Conservation (phyloP, 2,888 invertebrate species). For the Chironomus riparius region DNA sequence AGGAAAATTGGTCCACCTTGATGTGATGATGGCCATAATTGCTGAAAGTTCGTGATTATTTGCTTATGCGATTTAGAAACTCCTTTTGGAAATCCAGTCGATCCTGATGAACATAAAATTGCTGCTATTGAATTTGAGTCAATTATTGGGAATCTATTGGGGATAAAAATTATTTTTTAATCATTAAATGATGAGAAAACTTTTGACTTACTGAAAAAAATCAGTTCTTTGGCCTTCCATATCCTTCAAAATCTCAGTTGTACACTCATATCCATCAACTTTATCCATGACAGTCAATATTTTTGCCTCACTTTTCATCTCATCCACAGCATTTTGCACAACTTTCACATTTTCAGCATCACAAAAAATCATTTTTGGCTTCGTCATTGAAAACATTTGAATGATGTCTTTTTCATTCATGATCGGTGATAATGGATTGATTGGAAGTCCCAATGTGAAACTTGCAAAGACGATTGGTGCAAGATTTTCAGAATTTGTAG, state of each 20-base stretch:
- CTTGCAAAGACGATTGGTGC: constrained; percentile 34
- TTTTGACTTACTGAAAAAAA: neutral
- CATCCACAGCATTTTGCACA: neutral
- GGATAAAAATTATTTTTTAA: too few species aligned
- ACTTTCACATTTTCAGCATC: neutral
- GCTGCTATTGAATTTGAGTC: neutral
- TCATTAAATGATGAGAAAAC: too few species aligned
- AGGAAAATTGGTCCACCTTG: neutral
- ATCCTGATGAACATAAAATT: constrained; percentile 17
- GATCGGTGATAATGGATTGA: constrained; percentile 35
- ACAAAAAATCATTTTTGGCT: constrained; percentile 18
- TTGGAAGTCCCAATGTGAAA: constrained; percentile 34
- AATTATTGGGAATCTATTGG: neutral
- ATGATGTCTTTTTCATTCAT: constrained; percentile 30
- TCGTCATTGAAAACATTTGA: neutral
- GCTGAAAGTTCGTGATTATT: neutral
- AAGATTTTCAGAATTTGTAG: constrained; percentile 33
- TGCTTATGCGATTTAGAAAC: constrained; percentile 1
- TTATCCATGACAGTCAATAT: constrained; percentile 1
- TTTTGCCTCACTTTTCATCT: neutral
- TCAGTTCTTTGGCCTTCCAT: neutral
- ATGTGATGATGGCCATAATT: neutral
- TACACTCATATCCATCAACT: neutral
- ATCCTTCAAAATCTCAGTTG: neutral
- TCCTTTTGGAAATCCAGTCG: constrained; percentile 21